These are phyloP conservation scores for Pelodiscus sinensis DNA, from an alignment of 2,113 vertebrate genomes.

Conservation along the genomic window DNA sequence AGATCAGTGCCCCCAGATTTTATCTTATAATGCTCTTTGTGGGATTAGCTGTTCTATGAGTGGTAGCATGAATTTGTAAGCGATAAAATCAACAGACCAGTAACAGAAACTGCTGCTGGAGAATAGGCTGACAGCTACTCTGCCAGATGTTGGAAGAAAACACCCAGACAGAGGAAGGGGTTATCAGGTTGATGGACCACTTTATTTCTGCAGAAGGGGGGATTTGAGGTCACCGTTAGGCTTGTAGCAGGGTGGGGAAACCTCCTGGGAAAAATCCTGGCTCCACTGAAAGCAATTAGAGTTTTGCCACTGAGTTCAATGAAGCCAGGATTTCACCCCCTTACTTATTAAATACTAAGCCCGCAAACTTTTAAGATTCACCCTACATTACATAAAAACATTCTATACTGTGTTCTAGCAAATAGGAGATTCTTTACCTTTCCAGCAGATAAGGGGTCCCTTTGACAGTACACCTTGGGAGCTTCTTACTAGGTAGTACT, in stretches of 20 bases:
- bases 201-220: background rate
- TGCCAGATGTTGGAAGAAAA: background rate
- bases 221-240: background rate
- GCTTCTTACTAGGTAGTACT: slow-evolving; percentile 98
- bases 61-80: background rate
- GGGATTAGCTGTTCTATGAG: background rate
- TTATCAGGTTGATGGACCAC: background rate
- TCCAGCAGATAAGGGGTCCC: slow-evolving; percentile 98
- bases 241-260: background rate
- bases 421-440: slow-evolving; percentile 82
- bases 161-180: background rate
- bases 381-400: background rate
- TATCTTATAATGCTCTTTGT: background rate
- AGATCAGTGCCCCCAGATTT: background rate
- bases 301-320: background rate
- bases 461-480: slow-evolving; percentile 95
- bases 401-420: background rate
- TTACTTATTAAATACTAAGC: background rate
- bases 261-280: background rate
- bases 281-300: background rate
- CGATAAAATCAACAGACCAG: slow-evolving; percentile 8
- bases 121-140: slow-evolving; percentile 14
- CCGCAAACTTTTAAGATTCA: slow-evolving; percentile 3
- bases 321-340: background rate
- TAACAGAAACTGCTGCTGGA: background rate